Percentiles rank a stretch among this genome's conserved stretches.
phyloP scores from a whole-genome alignment of 1,140 invertebrate genomes.

The Bombus ignitus region DNA sequence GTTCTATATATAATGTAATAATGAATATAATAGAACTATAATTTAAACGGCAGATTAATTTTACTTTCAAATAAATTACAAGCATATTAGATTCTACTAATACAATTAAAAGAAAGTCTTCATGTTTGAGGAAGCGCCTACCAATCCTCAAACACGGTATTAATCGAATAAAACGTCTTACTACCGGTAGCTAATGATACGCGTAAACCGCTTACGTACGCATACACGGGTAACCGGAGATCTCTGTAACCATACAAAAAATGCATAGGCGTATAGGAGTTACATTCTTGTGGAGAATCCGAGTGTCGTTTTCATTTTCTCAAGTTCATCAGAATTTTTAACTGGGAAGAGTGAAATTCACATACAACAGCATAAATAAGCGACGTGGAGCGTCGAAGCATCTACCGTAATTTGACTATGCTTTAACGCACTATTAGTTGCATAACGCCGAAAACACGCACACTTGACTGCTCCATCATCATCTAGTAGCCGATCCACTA shows the following conservation, averaged over 20 bases:
- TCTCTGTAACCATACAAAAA: slow-evolving; percentile 21
- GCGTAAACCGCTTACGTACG: slow-evolving; percentile 2
- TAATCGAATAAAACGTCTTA: slow-evolving; percentile 24
- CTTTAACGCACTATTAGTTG: not conserved
- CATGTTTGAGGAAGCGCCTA: no score
- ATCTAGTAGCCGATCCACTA: not conserved
- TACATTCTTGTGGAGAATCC: not conserved
- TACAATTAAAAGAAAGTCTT: not conserved
- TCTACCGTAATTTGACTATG: not conserved
- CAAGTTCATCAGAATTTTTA: not conserved
- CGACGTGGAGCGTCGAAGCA: not conserved
- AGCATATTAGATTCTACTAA: not conserved
- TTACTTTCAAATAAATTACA: not conserved
- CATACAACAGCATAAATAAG: not conserved
- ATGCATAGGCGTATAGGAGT: not conserved
- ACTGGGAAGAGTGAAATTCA: no score
- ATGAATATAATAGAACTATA: not conserved
- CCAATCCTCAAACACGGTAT: not conserved
- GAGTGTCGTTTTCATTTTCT: not conserved
- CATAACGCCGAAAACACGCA: slow-evolving; percentile 5
- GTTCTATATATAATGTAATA: not conserved
- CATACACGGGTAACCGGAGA: not conserved
- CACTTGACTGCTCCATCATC: not conserved
- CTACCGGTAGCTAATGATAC: slow-evolving; percentile 3
- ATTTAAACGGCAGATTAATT: not conserved